phyloP scores from a whole-genome alignment of 2,113 vertebrate genomes.

The Ictalurus punctatus region DNA sequence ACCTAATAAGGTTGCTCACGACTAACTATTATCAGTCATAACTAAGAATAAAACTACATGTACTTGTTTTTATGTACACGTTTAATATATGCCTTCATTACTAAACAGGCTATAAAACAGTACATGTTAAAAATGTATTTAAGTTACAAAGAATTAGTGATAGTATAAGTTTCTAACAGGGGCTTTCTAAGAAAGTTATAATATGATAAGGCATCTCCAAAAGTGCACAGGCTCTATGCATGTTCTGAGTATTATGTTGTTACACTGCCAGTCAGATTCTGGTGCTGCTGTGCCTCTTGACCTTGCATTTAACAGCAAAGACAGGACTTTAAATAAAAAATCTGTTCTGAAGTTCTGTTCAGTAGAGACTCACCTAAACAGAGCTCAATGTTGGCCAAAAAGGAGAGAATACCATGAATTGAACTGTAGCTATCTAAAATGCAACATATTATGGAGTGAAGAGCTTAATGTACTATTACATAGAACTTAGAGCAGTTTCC shows the following conservation, averaged over 20 bases:
- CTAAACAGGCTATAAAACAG: background rate
- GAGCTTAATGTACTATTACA: background rate
- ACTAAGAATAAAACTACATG: background rate
- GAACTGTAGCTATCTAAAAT: background rate
- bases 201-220: too few species aligned
- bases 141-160: background rate
- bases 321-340: background rate
- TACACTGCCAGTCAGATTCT: too few species aligned
- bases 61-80: background rate
- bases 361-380: background rate
- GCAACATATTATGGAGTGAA: background rate
- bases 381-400: background rate
- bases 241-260: too few species aligned
- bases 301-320: background rate
- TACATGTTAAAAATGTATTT: background rate
- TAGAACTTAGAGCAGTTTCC: background rate
- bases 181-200: too few species aligned
- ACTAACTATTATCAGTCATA: too few species aligned
- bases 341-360: background rate
- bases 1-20: background rate
- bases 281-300: too few species aligned
- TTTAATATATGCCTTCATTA: background rate
- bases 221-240: too few species aligned
- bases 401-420: background rate
- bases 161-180: too few species aligned